Conservation (phyloP, 2,113 vertebrate species). For the Typhlomys cinereus region DNA sequence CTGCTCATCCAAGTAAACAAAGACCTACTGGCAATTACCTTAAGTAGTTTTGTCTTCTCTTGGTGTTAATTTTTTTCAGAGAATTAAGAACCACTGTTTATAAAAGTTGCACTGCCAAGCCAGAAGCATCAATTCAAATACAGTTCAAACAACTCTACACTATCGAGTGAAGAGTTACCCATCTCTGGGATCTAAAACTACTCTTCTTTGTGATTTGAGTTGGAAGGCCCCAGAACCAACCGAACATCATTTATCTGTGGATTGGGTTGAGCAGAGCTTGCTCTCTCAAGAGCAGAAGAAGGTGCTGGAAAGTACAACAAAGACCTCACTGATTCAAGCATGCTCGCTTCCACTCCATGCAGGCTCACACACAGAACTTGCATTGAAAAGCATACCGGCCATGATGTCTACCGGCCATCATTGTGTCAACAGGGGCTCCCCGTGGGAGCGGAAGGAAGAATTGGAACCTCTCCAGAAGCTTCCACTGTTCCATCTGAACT, state of each 20-base stretch:
- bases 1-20: slow-evolving; percentile 20
- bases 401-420: background rate
- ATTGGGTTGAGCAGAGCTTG: background rate
- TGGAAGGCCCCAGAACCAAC: background rate
- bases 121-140: background rate
- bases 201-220: background rate
- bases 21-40: slow-evolving; percentile 46
- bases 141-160: background rate
- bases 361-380: background rate
- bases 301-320: background rate
- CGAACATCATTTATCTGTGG: background rate
- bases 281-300: background rate
- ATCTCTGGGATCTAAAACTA: background rate
- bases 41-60: background rate
- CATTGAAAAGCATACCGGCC: background rate
- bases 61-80: too few relatives aligned
- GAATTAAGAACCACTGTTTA: background rate
- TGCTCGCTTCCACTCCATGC: accelerated
- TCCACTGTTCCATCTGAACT: slow-evolving; percentile 58
- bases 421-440: background rate
- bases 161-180: background rate
- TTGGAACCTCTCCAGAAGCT: slow-evolving; percentile 20
- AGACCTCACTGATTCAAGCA: background rate
- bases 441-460: slow-evolving; percentile 30
- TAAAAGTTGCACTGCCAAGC: background rate